phyloP scores from a whole-genome alignment of 2,888 invertebrate species.

The Taenaris catops region DNA sequence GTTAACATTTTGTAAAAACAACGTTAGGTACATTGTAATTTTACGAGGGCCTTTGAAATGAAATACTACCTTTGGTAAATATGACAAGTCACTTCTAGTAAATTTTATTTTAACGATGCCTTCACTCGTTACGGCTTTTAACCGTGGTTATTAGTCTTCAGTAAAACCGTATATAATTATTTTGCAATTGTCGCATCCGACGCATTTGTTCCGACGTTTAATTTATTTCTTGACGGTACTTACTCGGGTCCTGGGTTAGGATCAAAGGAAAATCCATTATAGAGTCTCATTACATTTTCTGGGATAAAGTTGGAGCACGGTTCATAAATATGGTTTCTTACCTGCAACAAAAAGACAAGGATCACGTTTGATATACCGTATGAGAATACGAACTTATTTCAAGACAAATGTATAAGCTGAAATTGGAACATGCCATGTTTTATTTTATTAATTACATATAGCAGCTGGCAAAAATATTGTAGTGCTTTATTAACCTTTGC shows the following conservation, averaged over 20 bases:
- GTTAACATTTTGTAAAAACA: constrained; percentile 2
- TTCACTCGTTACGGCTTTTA: constrained; percentile 20
- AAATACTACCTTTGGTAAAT: constrained; percentile 7
- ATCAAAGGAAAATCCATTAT: constrained; percentile 36
- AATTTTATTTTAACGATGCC: constrained; percentile 14
- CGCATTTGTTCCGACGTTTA: constrained; percentile 29
- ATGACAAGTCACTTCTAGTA: constrained; percentile 12
- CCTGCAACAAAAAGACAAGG: constrained; percentile 34
- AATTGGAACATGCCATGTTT: too few species aligned
- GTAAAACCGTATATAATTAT: constrained; percentile 27
- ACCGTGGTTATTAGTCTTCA: constrained; percentile 18
- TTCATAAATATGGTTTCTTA: constrained; percentile 28
- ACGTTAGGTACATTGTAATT: constrained; percentile 1
- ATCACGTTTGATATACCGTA: constrained; percentile 13
- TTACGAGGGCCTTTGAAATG: constrained; percentile 9
- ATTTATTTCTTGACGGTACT: constrained; percentile 33
- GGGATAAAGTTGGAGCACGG: constrained; percentile 15
- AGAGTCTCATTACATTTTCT: constrained; percentile 25
- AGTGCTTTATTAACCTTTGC: too few species aligned
- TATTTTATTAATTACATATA: too few species aligned
- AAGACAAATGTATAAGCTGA: too few species aligned
- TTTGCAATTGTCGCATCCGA: constrained; percentile 28
- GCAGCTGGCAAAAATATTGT: too few species aligned
- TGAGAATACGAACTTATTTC: constrained; percentile 2
- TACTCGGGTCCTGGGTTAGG: constrained; percentile 30